These are phyloP conservation scores for Acanthosoma haemorrhoidale DNA, from an alignment of 2,888 invertebrate genomes.

Conservation along the genomic window DNA sequence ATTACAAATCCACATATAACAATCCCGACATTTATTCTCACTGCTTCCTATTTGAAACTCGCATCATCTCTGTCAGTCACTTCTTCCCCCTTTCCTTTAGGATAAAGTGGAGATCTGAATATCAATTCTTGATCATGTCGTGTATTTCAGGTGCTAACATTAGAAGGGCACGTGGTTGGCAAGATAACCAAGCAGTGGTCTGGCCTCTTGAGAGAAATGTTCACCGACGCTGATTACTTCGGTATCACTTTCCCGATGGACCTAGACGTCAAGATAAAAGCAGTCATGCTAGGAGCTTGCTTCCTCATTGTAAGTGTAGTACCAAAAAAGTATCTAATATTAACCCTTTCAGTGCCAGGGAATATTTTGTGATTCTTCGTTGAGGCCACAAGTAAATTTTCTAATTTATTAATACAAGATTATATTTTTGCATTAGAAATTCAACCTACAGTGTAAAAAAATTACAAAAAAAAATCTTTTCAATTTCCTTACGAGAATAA, in stretches of 20 bases:
- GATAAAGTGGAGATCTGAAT: constrained; percentile 19
- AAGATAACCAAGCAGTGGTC: constrained; percentile 88
- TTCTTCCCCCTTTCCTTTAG: too few relatives aligned
- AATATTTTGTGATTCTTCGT: neutral
- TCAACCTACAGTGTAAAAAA: neutral
- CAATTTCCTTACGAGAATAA: neutral
- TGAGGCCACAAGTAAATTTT: neutral
- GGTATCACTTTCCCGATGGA: constrained; percentile 88
- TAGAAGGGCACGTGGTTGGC: constrained; percentile 75
- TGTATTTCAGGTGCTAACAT: constrained; percentile 60
- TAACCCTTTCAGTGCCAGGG: neutral
- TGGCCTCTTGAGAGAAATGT: constrained; percentile 71
- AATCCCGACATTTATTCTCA: too few relatives aligned
- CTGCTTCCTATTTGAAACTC: too few relatives aligned
- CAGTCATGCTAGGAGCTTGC: constrained; percentile 71
- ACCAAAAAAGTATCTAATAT: neutral
- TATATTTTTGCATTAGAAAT: too few relatives aligned
- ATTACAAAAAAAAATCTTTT: neutral
- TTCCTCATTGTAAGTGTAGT: constrained; percentile 48
- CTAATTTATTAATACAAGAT: too few relatives aligned
- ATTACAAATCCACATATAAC: too few relatives aligned
- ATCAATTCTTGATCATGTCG: neutral
- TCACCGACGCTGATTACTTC: constrained; percentile 83
- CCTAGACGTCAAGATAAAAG: constrained; percentile 78
- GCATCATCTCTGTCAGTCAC: too few relatives aligned